Evolutionary conservation across 2,113 vertebrate species (phyloP).

Genomic region (Neodon shergylaensis): DNA sequence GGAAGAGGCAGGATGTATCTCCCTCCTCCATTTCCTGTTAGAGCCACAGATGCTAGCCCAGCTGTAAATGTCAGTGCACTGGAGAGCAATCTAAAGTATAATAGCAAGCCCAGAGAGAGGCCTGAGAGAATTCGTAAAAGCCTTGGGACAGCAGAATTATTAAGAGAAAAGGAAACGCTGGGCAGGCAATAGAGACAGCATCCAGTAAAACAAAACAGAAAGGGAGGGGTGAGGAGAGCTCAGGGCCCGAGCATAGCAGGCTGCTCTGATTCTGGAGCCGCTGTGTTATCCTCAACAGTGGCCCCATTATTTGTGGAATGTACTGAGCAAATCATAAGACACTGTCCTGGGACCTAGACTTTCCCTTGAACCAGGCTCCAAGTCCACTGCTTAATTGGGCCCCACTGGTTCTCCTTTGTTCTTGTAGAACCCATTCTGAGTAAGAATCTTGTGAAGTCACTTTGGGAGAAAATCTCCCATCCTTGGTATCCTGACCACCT

Average conservation of each 20-base stretch:
- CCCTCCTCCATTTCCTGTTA: background rate
- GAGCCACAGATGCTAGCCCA: background rate
- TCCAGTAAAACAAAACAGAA: background rate
- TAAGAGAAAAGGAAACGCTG: background rate
- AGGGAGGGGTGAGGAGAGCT: background rate
- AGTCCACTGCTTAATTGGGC: background rate
- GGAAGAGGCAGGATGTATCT: background rate
- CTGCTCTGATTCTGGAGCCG: slow-evolving; percentile 9
- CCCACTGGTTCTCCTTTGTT: background rate
- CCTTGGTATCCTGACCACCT: background rate
- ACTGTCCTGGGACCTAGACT: background rate
- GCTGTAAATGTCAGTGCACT: background rate
- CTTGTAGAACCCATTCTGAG: background rate
- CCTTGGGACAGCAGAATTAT: background rate
- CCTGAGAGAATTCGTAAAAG: background rate
- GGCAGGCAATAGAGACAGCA: background rate
- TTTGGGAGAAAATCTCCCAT: background rate
- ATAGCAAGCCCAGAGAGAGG: background rate
- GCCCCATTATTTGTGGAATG: slow-evolving; percentile 53
- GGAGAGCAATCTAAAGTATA: slow-evolving; percentile 6
- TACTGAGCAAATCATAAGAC: slow-evolving; percentile 52
- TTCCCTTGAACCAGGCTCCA: background rate
- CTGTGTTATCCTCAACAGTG: slow-evolving; percentile 52
- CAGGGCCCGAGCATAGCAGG: background rate
- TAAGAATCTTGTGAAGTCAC: background rate